These are phyloP conservation scores for Actinia equina DNA, from an alignment of 64 coral and sea anemone species.

Conservation along the genomic window DNA sequence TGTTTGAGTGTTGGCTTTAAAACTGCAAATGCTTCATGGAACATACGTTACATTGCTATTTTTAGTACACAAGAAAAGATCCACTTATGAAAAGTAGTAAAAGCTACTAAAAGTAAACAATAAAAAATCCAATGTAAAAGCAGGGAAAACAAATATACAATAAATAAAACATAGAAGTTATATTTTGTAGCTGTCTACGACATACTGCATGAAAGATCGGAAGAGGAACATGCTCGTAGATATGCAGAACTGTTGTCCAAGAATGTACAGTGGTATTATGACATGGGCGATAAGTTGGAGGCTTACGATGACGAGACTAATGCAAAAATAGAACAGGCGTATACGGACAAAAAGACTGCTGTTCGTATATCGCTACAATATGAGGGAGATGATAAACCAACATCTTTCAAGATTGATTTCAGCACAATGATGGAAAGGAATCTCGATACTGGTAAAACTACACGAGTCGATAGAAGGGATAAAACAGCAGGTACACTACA, in stretches of 20 bases:
- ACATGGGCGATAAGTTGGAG: not conserved
- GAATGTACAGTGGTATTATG: too few relatives aligned
- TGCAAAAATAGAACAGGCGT: constrained; percentile 31
- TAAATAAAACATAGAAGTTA: not conserved
- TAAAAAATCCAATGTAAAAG: too few relatives aligned
- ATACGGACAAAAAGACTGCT: not conserved
- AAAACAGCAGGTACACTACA: not conserved
- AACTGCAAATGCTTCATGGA: too few relatives aligned
- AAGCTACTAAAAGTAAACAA: too few relatives aligned
- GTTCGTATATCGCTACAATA: not conserved
- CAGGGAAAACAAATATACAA: too few relatives aligned
- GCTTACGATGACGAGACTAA: constrained; percentile 11
- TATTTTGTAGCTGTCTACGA: not conserved
- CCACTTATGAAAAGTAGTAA: too few relatives aligned
- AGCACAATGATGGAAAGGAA: not conserved
- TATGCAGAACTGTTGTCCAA: constrained; percentile 35
- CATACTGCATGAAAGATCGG: constrained; percentile 8
- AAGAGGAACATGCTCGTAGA: constrained; percentile 30
- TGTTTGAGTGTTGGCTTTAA: too few relatives aligned
- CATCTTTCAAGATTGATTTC: constrained; percentile 6
- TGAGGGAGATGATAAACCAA: too few relatives aligned
- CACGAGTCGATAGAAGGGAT: not conserved
- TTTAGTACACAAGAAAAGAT: too few relatives aligned
- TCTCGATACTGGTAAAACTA: not conserved
- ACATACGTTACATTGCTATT: too few relatives aligned